Conservation (phyloP, 2,113 vertebrate species). For the Sapayoa aenigma region DNA sequence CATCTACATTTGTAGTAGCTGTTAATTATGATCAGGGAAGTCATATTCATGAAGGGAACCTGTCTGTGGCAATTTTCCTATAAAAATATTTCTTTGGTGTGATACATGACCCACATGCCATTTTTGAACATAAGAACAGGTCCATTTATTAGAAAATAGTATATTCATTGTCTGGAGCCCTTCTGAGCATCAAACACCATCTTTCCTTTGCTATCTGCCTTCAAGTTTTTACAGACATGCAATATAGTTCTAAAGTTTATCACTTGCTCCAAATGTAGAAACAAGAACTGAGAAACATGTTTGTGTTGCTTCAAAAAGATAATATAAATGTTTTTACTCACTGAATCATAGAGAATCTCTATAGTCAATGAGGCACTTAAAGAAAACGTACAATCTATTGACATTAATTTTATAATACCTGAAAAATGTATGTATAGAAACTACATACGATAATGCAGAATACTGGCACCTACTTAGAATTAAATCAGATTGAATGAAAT, state of each 20-base stretch:
- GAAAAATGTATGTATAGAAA: background rate
- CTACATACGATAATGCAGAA: background rate
- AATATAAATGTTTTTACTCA: background rate
- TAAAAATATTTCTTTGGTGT: background rate
- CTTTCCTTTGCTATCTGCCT: background rate
- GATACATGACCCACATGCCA: background rate
- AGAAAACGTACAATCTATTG: background rate
- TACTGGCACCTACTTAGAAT: background rate
- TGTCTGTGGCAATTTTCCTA: background rate
- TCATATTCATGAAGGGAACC: background rate
- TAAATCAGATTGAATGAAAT: background rate
- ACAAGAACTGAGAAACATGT: background rate
- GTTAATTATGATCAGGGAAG: background rate
- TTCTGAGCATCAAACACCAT: background rate
- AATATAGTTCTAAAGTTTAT: background rate
- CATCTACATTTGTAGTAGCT: background rate
- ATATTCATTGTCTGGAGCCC: background rate
- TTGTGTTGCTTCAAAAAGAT: background rate
- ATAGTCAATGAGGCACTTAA: background rate
- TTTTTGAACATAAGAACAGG: background rate
- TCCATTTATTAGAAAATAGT: background rate
- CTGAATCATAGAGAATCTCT: background rate
- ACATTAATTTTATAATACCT: background rate
- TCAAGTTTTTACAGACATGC: background rate
- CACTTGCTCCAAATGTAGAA: background rate